Evolutionary conservation across 2,888 invertebrate genomes (phyloP), one percentile per base, ranked within the genome.

Genomic region (Mallateleia sp.): DNA sequence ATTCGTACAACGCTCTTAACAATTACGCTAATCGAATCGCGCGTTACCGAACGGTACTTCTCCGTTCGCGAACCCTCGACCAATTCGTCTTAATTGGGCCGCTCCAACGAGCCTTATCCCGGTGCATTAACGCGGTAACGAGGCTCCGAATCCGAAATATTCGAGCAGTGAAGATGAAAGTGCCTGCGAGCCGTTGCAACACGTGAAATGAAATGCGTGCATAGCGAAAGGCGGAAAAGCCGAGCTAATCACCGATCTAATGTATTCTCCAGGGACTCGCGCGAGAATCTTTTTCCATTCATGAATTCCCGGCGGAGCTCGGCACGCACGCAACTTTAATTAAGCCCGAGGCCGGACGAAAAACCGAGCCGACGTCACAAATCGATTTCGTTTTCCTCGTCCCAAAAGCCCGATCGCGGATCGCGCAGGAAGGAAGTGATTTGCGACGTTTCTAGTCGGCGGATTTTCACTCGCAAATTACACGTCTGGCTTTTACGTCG

Each of bases 221-320:
- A 85, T 62, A 89, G 90, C 89, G 89, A 91, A 91, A 91, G 91
- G 91, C 90, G 91, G 89, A 91, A 91, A 91, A 91, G 87, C 87
- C 74, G 79, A 89, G 87, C 85, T 89, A 85, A 79, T 87, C 89
- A 80, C 82, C 80, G 84, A 88, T 83, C 84, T 80, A 80, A 80
- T 80, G 85, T 87, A 89, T 87, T 89, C 89, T 83, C 87, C 72
- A 78, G 82, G 82, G 84, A 69, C 85, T 83, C 80, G 69, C 84
- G 72, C 85, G 89, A 85, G 86, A 78, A 86, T 90, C 85, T 88
- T 85, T 89, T 85, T 88, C 85, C 90, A 91, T 91, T 91, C 91
- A 90, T 90, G 85, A 91, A 88, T 88, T 85, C 84, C 71, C 85
- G 66, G 72, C 88, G 25, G 81, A 79, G 82, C 74, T 86, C n/a